A percentile compares a stretch with the other conserved stretches of the same genome.
phyloP scores from a whole-genome alignment of 2,113 vertebrate genomes.

The Tor tambroides region DNA sequence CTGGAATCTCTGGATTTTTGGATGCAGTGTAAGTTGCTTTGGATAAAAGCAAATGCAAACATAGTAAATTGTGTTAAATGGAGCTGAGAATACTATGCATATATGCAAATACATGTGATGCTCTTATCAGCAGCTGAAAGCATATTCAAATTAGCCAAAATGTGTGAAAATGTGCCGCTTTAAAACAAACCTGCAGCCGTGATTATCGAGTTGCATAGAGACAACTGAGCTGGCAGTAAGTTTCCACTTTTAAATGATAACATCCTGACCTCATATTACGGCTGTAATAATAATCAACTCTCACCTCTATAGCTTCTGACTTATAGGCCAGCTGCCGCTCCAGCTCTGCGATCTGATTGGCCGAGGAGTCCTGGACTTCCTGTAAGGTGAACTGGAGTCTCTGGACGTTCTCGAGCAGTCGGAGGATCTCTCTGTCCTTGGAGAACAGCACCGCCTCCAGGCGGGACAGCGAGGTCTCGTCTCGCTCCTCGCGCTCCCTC shows the following conservation, averaged over 20 bases:
- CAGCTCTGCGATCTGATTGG: conserved; percentile 91
- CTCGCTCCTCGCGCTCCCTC: conserved; percentile 70
- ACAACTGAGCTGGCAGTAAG: too few species aligned
- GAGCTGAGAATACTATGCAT: not conserved
- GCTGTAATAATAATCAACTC: conserved; percentile 15
- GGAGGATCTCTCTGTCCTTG: conserved; percentile 94
- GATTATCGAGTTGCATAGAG: not conserved
- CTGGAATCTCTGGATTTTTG: not conserved
- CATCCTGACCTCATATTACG: not conserved
- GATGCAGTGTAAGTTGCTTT: not conserved
- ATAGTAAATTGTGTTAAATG: not conserved
- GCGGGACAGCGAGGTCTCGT: conserved; percentile 79
- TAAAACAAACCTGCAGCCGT: not conserved
- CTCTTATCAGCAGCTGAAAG: not conserved
- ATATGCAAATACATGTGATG: not conserved
- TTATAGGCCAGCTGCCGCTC: conserved; percentile 90
- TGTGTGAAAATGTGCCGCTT: not conserved
- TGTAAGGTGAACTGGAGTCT: conserved; percentile 91
- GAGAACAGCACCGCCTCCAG: conserved; percentile 86
- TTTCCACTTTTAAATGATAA: not conserved
- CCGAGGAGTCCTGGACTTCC: conserved; percentile 92
- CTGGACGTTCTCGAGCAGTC: conserved; percentile 90
- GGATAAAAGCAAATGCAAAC: not conserved
- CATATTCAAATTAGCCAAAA: not conserved
- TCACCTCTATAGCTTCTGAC: conserved; percentile 89